Evolutionary conservation across 2,797 vertebrate species (phyloP).

Genomic region (Lithobates pipiens): DNA sequence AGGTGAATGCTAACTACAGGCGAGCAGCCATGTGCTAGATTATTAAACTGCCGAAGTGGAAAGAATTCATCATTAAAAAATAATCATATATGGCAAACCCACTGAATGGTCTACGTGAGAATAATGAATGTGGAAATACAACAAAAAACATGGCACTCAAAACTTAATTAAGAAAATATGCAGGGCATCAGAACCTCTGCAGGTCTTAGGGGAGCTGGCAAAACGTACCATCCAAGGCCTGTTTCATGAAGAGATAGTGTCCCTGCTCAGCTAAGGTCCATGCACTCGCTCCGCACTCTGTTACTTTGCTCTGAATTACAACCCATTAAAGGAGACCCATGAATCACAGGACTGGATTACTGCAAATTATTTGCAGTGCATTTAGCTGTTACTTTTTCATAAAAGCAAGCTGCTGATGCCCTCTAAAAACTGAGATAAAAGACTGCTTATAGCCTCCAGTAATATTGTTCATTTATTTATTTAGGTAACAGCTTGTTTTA

Average conservation of each 20-base stretch:
- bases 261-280: constrained; percentile 79
- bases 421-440: constrained; percentile 85
- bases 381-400: constrained; percentile 88
- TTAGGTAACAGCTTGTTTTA: constrained; percentile 77
- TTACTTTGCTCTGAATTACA: constrained; percentile 86
- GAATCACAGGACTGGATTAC: constrained; percentile 89
- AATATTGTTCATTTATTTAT: constrained; percentile 82
- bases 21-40: constrained; percentile 87
- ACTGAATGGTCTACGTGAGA: constrained; percentile 84
- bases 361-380: constrained; percentile 88
- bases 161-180: constrained; percentile 89
- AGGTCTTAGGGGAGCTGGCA: constrained; percentile 82
- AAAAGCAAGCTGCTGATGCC: constrained; percentile 85
- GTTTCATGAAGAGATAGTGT: constrained; percentile 86
- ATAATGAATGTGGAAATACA: constrained; percentile 91
- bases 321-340: constrained; percentile 88
- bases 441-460: constrained; percentile 78
- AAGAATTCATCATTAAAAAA: constrained; percentile 92
- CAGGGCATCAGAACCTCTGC: constrained; percentile 88
- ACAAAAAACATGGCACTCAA: constrained; percentile 87
- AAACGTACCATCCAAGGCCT: constrained; percentile 82
- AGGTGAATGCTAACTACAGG: constrained; percentile 84
- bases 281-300: constrained; percentile 82
- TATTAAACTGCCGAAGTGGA: constrained; percentile 90
- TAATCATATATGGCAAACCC: constrained; percentile 90